Base-by-base conservation (phyloP, 2,797 vertebrate species). In the Anguilla obscura region DNA sequence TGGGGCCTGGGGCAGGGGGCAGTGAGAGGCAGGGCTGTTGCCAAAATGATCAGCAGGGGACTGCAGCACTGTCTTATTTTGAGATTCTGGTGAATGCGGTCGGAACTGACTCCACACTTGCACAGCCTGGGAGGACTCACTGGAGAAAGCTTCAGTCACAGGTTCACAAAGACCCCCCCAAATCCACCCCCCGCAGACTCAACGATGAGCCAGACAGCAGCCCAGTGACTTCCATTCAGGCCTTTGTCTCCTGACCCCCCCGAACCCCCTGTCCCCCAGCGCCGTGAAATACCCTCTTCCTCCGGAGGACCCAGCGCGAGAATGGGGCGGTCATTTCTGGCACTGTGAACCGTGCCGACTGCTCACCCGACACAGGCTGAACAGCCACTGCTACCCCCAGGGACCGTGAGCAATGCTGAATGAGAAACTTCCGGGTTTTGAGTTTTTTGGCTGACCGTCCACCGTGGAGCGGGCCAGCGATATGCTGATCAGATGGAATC, bases 31-130 rank as follows among this genome's bases (percentile, higher is more conserved):
- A n/a, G n/a, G 27, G 90, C 66, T 83, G 74, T 89, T 90, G 90
- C 89, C 89, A 90, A 89, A 89, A 90, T 84, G 91, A 86, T 89
- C 92, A 91, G 91, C 87, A 80, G 92, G 92, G 93, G 80, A 56
- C 91, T 88, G 88, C 85, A 87, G 66, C 89, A 91, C 91, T 92
- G 90, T 91, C 88, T 91, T 91, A 90, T 88, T 92, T 87, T 91
- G 91, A 12, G 76, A 91, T 30, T 91, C 89, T 92, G 92, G 48
- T 45, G 90, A 93, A 92, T 93, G 91, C 89, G 90, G 90, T 91
- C 91, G 86, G 91, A 92, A 94, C 92, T 91, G 92, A 93, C 86
- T 92, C 82, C 80, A 88, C 86, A 88, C 86, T 60, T 82, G 89
- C 83, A 10, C 74, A 74, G 89, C 89, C 92, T 89, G 83, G 27